Evolutionary conservation across 2,113 vertebrate genomes (phyloP).

Genomic region (Neotragus moschatus): DNA sequence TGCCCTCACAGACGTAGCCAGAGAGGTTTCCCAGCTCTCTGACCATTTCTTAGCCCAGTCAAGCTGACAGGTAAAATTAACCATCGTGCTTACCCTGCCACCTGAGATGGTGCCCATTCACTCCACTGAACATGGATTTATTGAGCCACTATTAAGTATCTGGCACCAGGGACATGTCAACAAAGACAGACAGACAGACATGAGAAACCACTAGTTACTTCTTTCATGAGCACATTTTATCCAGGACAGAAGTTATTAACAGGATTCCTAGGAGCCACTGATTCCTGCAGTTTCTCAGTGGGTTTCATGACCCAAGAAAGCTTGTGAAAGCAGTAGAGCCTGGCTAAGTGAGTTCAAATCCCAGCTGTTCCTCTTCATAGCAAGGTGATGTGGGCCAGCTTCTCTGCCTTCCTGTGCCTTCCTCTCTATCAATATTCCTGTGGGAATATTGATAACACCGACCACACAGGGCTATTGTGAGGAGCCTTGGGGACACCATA

Average conservation of each 20-base stretch:
- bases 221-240: background rate
- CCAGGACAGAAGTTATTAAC: background rate
- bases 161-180: background rate
- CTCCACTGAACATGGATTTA: background rate
- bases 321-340: background rate
- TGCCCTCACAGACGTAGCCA: background rate
- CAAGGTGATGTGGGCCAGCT: conserved; percentile 7
- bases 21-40: background rate
- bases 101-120: background rate
- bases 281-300: background rate
- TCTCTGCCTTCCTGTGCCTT: conserved; percentile 16
- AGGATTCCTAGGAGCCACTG: background rate
- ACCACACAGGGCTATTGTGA: rapidly evolving
- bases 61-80: background rate
- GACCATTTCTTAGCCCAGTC: background rate
- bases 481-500: rapidly evolving
- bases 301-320: background rate
- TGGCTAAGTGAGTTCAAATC: conserved; percentile 41
- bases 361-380: background rate
- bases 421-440: background rate
- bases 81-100: background rate
- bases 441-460: background rate
- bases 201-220: background rate
- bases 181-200: background rate
- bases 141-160: background rate